Evolutionary conservation across 1,140 invertebrate genomes (phyloP).

Genomic region (Adoxophyes honmai): DNA sequence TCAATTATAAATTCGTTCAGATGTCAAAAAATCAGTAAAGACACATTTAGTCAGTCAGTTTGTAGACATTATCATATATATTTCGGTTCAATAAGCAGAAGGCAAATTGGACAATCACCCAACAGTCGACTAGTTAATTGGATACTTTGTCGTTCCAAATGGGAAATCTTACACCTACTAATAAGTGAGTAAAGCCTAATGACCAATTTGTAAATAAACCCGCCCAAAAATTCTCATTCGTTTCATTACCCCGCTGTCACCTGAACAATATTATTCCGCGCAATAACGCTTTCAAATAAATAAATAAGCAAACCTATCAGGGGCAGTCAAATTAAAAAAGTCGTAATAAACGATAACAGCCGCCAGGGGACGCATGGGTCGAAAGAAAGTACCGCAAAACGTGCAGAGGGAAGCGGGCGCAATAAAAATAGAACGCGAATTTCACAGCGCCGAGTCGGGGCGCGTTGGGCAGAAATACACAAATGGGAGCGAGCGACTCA

Average conservation of each 20-base stretch:
- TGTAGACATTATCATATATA: no score
- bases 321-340: constrained; percentile 36
- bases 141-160: no score
- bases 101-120: background rate
- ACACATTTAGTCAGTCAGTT: no score
- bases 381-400: constrained; percentile 33
- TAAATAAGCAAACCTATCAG: constrained; percentile 21
- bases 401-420: constrained; percentile 20
- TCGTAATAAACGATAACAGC: constrained; percentile 38
- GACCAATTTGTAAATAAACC: constrained; percentile 1
- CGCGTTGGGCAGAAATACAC: background rate
- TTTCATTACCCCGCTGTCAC: constrained; percentile 3
- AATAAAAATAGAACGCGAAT: constrained; percentile 24
- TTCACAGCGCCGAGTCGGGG: constrained; percentile 17
- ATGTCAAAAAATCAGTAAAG: no score
- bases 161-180: no score
- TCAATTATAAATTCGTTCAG: no score
- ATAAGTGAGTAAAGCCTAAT: background rate
- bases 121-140: no score
- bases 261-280: background rate
- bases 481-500: background rate
- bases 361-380: constrained; percentile 26
- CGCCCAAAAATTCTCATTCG: background rate
- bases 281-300: constrained; percentile 1
- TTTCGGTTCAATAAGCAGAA: constrained; percentile 23